A percentile compares a stretch with the other conserved stretches of the same genome.
These are phyloP conservation scores for Amblyjoppa fuscipennis DNA, from an alignment of 2,888 invertebrate species.

Conservation along the genomic window DNA sequence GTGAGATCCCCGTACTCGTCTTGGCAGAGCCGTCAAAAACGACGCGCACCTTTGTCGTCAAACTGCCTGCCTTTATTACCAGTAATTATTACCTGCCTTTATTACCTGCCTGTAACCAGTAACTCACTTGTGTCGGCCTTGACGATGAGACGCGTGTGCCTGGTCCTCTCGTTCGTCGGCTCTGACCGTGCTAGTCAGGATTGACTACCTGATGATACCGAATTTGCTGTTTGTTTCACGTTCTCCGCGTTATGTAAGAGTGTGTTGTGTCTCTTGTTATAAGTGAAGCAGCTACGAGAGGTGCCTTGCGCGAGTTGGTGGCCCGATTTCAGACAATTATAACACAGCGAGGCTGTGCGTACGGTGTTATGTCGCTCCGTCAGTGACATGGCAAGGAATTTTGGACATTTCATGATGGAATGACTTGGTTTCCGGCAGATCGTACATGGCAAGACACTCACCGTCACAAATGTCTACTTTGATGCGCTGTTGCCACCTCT, in stretches of 20 bases:
- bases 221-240: not conserved
- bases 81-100: not conserved
- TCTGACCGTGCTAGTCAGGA: conserved; percentile 15
- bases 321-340: not conserved
- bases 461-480: conserved; percentile 6
- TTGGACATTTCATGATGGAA: conserved; percentile 9
- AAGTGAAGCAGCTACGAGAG: not conserved
- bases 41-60: conserved; percentile 33
- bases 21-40: conserved; percentile 33
- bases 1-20: conserved; percentile 31
- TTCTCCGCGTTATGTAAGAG: conserved; percentile 12
- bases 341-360: not conserved
- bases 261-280: conserved; percentile 26
- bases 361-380: conserved; percentile 9
- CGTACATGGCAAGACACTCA: not conserved
- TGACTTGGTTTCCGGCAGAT: not conserved
- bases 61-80: conserved; percentile 32
- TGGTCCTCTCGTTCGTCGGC: not conserved
- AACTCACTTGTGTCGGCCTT: conserved; percentile 7
- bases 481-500: not conserved
- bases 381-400: conserved; percentile 11
- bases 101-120: not conserved
- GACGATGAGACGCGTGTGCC: not conserved
- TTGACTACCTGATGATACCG: not conserved
- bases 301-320: conserved; percentile 4